Percentiles rank a stretch among this genome's conserved stretches.
These are phyloP conservation scores for Cataglyphis rosenhaueri DNA, from an alignment of 2,888 invertebrate genomes.

Conservation along the genomic window DNA sequence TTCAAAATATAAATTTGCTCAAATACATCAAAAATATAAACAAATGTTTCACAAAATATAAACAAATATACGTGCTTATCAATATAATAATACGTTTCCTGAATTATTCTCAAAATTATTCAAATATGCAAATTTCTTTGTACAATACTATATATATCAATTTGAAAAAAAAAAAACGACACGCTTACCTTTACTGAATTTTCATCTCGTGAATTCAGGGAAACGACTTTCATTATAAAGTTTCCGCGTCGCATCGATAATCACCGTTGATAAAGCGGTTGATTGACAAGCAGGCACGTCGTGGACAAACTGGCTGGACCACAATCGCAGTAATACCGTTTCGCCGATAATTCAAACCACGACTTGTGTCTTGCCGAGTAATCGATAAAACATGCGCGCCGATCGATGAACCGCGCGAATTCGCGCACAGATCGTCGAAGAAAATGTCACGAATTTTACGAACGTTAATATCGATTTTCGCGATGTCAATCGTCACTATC, in stretches of 20 bases:
- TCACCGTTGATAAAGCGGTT: neutral
- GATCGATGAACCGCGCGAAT: neutral
- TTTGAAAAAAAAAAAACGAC: too few relatives aligned
- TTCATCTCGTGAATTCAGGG: neutral
- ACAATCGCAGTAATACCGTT: conserved; percentile 40
- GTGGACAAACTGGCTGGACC: conserved; percentile 34
- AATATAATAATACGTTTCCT: neutral
- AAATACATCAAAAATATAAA: neutral
- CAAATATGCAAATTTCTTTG: neutral
- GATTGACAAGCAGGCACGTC: conserved; percentile 18
- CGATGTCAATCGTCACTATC: neutral
- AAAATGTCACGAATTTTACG: neutral
- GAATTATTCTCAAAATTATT: neutral
- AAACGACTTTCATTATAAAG: neutral
- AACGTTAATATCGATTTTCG: neutral
- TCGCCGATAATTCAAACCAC: conserved; percentile 14
- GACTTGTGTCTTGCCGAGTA: conserved; percentile 1
- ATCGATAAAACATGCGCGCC: neutral
- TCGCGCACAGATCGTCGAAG: neutral
- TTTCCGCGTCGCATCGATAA: conserved; percentile 11
- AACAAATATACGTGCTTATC: neutral
- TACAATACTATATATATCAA: neutral
- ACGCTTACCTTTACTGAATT: neutral
- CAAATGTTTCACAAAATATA: neutral
- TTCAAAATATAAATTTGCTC: neutral